Conservation (phyloP, 2,113 vertebrate genomes). For the Strigops habroptila region DNA sequence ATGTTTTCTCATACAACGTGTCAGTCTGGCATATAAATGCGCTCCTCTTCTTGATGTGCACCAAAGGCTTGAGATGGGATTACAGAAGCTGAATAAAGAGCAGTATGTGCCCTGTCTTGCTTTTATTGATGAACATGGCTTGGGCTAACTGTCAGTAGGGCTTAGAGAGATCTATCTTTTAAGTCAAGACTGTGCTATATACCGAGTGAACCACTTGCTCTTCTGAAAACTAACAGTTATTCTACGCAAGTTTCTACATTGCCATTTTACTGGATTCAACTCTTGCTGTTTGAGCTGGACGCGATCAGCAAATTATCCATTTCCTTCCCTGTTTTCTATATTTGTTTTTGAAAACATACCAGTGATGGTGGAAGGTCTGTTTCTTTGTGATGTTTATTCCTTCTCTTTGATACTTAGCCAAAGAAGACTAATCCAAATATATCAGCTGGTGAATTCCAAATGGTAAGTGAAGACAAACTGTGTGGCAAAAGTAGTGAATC, state of each 20-base stretch:
- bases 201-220: not conserved
- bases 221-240: not conserved
- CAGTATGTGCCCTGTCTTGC: not conserved
- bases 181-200: not conserved
- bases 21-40: not conserved
- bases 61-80: conserved; percentile 21
- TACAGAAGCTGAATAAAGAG: conserved; percentile 35
- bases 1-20: not conserved
- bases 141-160: not conserved
- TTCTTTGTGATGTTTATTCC: not conserved
- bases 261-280: not conserved
- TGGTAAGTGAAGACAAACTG: not conserved
- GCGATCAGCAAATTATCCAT: not conserved
- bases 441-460: not conserved
- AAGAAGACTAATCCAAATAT: not conserved
- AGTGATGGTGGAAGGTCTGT: not conserved
- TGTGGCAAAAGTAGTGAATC: not conserved
- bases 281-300: not conserved
- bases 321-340: not conserved
- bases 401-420: not conserved
- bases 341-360: not conserved
- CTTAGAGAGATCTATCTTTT: not conserved
- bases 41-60: not conserved
- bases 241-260: not conserved
- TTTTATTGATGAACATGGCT: not conserved